Evolutionary conservation across 2,888 invertebrate genomes (phyloP).

Genomic region (Caenorhabditis japonica): DNA sequence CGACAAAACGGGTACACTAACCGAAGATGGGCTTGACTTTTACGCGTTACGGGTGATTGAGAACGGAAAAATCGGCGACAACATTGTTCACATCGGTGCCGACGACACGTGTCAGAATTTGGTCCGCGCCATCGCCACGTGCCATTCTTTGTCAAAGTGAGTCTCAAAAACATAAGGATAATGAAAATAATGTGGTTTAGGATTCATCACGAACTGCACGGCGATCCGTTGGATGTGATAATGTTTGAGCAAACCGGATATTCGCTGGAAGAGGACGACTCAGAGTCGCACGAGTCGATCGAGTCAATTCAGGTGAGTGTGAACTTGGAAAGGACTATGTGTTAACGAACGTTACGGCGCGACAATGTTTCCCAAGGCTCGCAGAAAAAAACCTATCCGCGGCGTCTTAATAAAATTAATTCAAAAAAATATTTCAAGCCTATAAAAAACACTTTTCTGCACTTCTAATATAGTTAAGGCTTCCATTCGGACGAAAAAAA

Average conservation of each 20-base stretch:
- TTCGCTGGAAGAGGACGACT: slow-evolving; percentile 78
- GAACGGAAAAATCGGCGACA: slow-evolving; percentile 57
- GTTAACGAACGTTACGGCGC: too few relatives aligned
- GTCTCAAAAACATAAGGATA: not conserved
- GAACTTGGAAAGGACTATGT: too few relatives aligned
- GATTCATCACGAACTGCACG: slow-evolving; percentile 84
- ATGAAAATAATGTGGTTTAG: slow-evolving; percentile 77
- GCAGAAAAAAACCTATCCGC: too few relatives aligned
- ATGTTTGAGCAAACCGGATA: slow-evolving; percentile 76
- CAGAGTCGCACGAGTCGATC: slow-evolving; percentile 32
- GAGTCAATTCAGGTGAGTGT: slow-evolving; percentile 36
- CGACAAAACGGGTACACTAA: slow-evolving; percentile 79
- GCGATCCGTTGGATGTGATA: slow-evolving; percentile 80
- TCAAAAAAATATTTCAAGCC: too few relatives aligned
- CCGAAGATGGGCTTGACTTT: slow-evolving; percentile 77
- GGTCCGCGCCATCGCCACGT: slow-evolving; percentile 72
- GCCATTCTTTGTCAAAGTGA: slow-evolving; percentile 69
- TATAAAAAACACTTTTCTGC: too few relatives aligned
- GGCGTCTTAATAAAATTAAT: too few relatives aligned
- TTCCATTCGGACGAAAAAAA: too few relatives aligned
- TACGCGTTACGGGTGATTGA: slow-evolving; percentile 62
- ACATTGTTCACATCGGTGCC: slow-evolving; percentile 56
- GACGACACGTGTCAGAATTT: slow-evolving; percentile 63
- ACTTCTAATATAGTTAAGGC: too few relatives aligned
- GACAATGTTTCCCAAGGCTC: too few relatives aligned